Conservation (phyloP, 2,888 invertebrate genomes). For the Steinernema scapterisci region DNA sequence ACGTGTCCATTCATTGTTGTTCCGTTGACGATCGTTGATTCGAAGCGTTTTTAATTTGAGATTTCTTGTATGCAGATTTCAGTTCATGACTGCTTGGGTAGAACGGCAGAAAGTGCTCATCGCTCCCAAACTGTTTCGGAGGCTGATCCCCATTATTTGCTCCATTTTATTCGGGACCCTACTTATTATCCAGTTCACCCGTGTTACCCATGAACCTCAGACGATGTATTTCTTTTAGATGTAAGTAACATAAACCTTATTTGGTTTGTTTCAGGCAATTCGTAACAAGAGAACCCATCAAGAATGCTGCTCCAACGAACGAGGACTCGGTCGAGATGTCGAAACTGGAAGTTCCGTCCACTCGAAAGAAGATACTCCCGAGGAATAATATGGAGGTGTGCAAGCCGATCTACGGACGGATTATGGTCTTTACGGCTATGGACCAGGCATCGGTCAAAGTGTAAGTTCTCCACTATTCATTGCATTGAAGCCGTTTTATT, state of each 20-base stretch:
- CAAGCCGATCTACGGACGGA: slow-evolving; percentile 50
- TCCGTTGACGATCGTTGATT: too few species aligned
- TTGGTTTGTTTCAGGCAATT: too few species aligned
- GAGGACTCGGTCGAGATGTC: not conserved
- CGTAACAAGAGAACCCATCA: too few species aligned
- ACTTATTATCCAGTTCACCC: not conserved
- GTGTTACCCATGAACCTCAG: not conserved
- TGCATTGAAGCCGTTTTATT: too few species aligned
- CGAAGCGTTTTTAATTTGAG: too few species aligned
- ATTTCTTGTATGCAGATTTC: too few species aligned
- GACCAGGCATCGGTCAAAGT: slow-evolving; percentile 28
- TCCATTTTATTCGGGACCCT: not conserved
- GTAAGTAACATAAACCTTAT: too few species aligned
- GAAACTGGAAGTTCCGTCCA: not conserved
- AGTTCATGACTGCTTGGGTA: not conserved
- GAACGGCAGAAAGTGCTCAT: not conserved
- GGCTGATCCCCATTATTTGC: not conserved
- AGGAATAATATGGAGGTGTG: slow-evolving; percentile 51
- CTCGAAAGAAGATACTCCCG: not conserved
- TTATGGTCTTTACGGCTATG: slow-evolving; percentile 36
- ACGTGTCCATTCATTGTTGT: too few species aligned
- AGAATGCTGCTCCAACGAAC: not conserved
- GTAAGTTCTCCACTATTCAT: not conserved
- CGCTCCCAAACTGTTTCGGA: not conserved
- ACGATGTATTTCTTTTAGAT: too few species aligned